Evolutionary conservation across 2,888 invertebrate genomes (phyloP), one percentile per base, ranked within the genome.

Genomic region (Diachrysia chrysitis): DNA sequence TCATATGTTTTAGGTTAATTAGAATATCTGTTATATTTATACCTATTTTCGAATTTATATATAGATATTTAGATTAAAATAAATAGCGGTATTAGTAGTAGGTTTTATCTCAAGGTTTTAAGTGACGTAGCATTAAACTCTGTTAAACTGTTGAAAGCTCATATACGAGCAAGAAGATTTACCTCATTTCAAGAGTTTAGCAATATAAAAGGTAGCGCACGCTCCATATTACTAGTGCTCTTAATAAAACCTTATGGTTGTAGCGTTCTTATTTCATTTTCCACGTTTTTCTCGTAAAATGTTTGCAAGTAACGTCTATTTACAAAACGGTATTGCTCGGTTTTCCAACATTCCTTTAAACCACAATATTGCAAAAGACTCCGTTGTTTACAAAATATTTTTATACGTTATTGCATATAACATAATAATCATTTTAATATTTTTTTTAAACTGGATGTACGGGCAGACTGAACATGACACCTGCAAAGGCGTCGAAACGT

Each of bases 321-420:
- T 10, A 21, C 23, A 17, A 53, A 71, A 60, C 72, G 21, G 62
- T 57, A 21, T 16, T 12, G 32, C 6, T 61, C 21, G 21, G 19
- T 42, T 51, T 21, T 21, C 21, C 12, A 35, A 17, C 9, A 35
- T 48, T 23, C 59, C 25, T 46, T 29, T 9, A 46, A 60, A 63
- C 57, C 59, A 74, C 66, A 60, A n/a, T 60, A 16, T 59, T 66
- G 53, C 59, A 10, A 3, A 21, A 58, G 53, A 37, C 57, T 21
- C 73, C 63, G 59, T 66, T 63, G 37, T 42, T 29, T 53, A 59
- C 37, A 14, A 48, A 62, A 37, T 35, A 57, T 2, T 14, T 14
- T 56, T 19, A 9, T 25, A 9, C 55, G 7, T n/a, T 56, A 7
- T 19, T 16, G n/a, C n/a, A n/a, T n/a, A n/a, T n/a, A n/a, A n/a